Percentiles rank a stretch among this genome's conserved stretches.
Evolutionary conservation across 2,888 invertebrate species (phyloP).

Genomic region (Lydus trimaculatus): DNA sequence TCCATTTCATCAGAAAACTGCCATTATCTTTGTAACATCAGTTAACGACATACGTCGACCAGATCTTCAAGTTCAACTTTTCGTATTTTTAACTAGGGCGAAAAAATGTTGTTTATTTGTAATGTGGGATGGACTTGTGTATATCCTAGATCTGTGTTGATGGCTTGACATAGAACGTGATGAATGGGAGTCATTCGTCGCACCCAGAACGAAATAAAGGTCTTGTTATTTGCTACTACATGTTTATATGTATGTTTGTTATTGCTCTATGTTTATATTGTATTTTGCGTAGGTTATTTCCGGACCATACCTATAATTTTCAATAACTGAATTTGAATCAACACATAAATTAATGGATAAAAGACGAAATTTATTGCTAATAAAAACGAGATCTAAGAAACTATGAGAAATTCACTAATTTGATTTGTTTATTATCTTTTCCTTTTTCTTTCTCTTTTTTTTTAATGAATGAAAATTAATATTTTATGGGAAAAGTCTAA

Average conservation of each 20-base stretch:
- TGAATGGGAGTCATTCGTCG: slow-evolving; percentile 34
- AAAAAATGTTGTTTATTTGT: background rate
- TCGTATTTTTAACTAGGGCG: background rate
- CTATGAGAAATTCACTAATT: background rate
- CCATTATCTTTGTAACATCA: background rate
- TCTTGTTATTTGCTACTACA: background rate
- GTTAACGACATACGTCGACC: background rate
- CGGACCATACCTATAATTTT: background rate
- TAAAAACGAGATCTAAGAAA: background rate
- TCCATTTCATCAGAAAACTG: background rate
- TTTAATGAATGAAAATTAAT: background rate
- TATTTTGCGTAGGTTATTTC: background rate
- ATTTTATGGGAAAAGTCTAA: background rate
- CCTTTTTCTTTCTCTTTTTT: no score
- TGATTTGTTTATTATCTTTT: background rate
- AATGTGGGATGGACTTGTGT: background rate
- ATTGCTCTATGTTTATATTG: no score
- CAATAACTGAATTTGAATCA: background rate
- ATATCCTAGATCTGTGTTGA: background rate
- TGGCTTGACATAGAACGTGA: slow-evolving; percentile 31
- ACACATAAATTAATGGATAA: background rate
- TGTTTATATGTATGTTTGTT: background rate
- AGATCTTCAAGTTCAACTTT: background rate
- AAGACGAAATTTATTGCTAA: background rate
- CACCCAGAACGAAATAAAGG: slow-evolving; percentile 33